A percentile compares a stretch with the other conserved stretches of the same genome.
Conservation (phyloP, 2,797 vertebrate species). For the Potorous gilbertii region DNA sequence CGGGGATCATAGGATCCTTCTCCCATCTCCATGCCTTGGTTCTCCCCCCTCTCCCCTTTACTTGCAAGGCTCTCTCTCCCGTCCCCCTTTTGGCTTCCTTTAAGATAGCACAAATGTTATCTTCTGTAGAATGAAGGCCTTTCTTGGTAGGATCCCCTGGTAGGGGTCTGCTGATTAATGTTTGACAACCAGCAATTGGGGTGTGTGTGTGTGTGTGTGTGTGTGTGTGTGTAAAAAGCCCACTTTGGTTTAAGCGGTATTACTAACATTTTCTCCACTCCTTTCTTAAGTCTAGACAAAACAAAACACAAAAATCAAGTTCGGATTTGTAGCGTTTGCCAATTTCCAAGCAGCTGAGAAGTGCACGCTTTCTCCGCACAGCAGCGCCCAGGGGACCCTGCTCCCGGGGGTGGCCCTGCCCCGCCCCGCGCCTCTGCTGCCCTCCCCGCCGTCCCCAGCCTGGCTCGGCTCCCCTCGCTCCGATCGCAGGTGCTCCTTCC, state of each 20-base stretch:
- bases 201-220: too few relatives aligned
- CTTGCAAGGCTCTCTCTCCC: not conserved
- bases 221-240: not conserved
- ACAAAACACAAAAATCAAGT: not conserved
- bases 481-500: conserved; percentile 59
- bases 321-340: not conserved
- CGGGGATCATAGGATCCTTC: not conserved
- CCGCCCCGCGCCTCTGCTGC: not conserved
- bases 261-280: conserved; percentile 1
- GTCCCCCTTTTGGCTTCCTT: not conserved
- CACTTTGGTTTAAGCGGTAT: not conserved
- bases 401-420: not conserved
- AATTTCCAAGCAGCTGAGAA: not conserved
- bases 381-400: not conserved
- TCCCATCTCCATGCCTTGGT: not conserved
- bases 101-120: not conserved
- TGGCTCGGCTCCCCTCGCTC: not conserved
- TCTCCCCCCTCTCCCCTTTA: not conserved
- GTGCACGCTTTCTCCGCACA: not conserved
- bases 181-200: not conserved
- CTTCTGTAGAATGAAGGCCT: not conserved
- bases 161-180: not conserved
- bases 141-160: not conserved
- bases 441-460: not conserved
- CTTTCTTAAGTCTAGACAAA: not conserved